Evolutionary conservation across 2,113 vertebrate species (phyloP).

Genomic region (Helogale parvula): DNA sequence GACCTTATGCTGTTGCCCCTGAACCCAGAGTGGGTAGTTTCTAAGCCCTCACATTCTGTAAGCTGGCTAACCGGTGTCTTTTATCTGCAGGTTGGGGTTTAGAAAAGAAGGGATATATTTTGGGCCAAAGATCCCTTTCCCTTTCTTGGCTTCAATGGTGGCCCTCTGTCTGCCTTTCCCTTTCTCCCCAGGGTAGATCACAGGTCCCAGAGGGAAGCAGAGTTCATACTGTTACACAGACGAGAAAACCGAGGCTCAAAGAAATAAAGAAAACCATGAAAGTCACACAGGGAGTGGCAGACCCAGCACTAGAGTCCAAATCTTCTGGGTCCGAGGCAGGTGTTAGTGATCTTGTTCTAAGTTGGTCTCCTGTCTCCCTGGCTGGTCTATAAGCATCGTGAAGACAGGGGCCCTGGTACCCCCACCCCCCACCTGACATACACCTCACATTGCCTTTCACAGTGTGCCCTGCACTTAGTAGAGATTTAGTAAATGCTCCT

Average conservation of each 20-base stretch:
- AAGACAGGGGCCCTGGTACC: background rate
- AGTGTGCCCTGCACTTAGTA: background rate
- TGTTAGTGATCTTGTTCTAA: background rate
- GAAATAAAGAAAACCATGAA: background rate
- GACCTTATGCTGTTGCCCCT: background rate
- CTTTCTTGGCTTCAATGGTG: background rate
- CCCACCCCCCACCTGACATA: rapidly evolving
- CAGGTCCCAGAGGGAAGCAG: background rate
- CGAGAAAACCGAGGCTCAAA: background rate
- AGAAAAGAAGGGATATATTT: background rate
- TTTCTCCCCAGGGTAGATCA: background rate
- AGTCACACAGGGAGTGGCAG: background rate
- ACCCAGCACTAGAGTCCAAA: background rate
- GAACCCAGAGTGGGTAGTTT: background rate
- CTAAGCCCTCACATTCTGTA: background rate
- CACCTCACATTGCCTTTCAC: background rate
- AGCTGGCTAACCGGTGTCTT: background rate
- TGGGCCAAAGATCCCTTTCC: background rate
- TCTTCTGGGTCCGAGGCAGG: background rate
- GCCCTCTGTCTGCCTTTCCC: background rate
- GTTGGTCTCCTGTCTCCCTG: background rate
- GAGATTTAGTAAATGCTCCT: background rate
- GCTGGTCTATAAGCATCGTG: background rate
- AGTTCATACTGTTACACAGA: background rate
- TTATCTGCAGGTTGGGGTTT: background rate